Conservation (phyloP, 2,113 vertebrate genomes). For the Chroicocephalus ridibundus region DNA sequence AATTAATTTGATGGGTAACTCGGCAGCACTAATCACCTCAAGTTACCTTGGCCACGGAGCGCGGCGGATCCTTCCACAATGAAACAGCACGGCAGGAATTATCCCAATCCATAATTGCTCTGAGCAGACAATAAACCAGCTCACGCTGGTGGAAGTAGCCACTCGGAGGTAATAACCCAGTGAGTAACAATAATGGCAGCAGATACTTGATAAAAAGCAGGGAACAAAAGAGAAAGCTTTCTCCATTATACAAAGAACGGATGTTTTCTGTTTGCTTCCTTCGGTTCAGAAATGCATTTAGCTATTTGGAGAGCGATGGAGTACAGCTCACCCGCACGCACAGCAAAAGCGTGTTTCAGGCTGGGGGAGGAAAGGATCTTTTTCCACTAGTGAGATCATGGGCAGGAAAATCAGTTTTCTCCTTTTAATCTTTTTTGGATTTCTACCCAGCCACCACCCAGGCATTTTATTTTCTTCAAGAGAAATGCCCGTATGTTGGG, state of each 20-base stretch:
- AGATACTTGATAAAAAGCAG: conserved; percentile 47
- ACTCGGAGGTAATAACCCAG: conserved; percentile 60
- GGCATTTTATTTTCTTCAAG: neutral
- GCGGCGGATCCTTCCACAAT: conserved; percentile 7
- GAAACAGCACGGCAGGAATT: conserved; percentile 30
- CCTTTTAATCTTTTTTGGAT: conserved; percentile 14
- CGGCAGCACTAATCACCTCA: conserved; percentile 52
- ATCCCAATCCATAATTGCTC: conserved; percentile 55
- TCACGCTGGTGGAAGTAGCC: conserved; percentile 52
- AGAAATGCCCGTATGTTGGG: neutral
- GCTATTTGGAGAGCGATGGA: neutral
- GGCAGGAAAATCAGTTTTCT: conserved; percentile 16
- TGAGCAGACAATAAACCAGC: conserved; percentile 44
- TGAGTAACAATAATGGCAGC: conserved; percentile 57
- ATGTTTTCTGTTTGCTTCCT: conserved; percentile 58
- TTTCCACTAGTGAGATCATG: neutral
- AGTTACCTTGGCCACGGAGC: conserved; percentile 27
- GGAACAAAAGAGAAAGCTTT: conserved; percentile 58
- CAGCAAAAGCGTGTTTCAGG: neutral
- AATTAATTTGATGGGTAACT: conserved; percentile 31
- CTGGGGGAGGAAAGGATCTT: neutral
- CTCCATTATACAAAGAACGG: conserved; percentile 13
- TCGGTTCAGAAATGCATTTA: conserved; percentile 2
- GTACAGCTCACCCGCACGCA: neutral
- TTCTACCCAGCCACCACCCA: neutral